Percentiles rank a stretch among this genome's conserved stretches.
Conservation (phyloP, 1,140 invertebrate species). For the Eueides isabella region DNA sequence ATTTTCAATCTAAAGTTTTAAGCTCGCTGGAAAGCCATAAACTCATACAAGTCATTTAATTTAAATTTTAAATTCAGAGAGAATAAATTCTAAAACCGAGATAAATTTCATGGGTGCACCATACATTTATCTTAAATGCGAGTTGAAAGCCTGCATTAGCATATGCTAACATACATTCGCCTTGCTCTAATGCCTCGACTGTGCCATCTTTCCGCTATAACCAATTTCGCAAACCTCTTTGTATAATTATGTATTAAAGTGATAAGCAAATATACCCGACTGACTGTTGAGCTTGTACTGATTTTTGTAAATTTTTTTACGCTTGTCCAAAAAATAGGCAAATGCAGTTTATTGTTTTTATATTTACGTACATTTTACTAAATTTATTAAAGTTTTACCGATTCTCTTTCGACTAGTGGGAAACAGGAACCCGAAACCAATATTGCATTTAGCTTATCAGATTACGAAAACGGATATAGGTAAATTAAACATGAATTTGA, state of each 20-base stretch:
- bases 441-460: too few relatives aligned
- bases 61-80: slow-evolving; percentile 30
- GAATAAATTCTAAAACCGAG: slow-evolving; percentile 29
- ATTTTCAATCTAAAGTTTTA: slow-evolving; percentile 3
- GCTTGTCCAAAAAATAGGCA: too few relatives aligned
- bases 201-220: slow-evolving; percentile 3
- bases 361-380: too few relatives aligned
- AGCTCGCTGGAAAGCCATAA: background rate
- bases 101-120: slow-evolving; percentile 27
- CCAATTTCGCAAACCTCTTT: background rate
- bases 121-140: slow-evolving; percentile 32
- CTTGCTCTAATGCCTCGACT: slow-evolving; percentile 19
- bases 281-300: too few relatives aligned
- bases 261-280: too few relatives aligned
- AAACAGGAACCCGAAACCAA: too few relatives aligned
- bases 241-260: background rate
- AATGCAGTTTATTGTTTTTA: too few relatives aligned
- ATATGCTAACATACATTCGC: slow-evolving; percentile 38
- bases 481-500: too few relatives aligned
- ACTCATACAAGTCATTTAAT: slow-evolving; percentile 15
- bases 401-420: too few relatives aligned
- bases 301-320: too few relatives aligned
- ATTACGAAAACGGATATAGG: too few relatives aligned
- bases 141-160: slow-evolving; percentile 36
- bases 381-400: too few relatives aligned